Conservation (phyloP, 2,797 vertebrate genomes). For the Falco columbarius region DNA sequence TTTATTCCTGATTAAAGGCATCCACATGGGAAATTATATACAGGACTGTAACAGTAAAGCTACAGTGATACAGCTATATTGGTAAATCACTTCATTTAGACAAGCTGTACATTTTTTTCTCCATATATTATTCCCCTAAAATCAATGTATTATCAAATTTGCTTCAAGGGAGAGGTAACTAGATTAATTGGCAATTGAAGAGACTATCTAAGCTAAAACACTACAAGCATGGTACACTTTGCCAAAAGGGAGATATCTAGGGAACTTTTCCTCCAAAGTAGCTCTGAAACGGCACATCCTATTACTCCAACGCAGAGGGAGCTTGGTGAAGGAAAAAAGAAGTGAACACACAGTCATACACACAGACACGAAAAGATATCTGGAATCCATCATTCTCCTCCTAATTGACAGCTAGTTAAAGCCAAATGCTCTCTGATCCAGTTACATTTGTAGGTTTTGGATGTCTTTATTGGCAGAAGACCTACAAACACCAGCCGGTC, state of each 20-base stretch:
- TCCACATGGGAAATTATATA: slow-evolving; percentile 31
- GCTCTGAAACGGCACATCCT: background rate
- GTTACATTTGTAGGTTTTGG: slow-evolving; percentile 72
- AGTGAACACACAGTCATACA: background rate
- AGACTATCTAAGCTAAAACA: background rate
- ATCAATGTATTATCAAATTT: slow-evolving; percentile 28
- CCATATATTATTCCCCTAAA: background rate
- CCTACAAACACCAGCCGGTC: slow-evolving; percentile 70
- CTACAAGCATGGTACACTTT: background rate
- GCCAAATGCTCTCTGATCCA: slow-evolving; percentile 67
- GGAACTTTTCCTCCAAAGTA: background rate
- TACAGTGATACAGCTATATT: background rate
- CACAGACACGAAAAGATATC: background rate
- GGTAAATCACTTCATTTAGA: background rate
- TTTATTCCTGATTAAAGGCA: slow-evolving; percentile 48
- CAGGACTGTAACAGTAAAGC: background rate
- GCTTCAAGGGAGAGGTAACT: slow-evolving; percentile 8
- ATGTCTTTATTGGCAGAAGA: slow-evolving; percentile 71
- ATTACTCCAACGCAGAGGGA: background rate
- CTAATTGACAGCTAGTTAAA: slow-evolving; percentile 66
- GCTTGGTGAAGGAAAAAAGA: background rate
- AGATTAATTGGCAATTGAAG: background rate
- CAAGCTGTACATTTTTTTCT: background rate
- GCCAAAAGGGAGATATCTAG: background rate
- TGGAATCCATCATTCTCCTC: slow-evolving; percentile 64